phyloP scores from a whole-genome alignment of 2,888 invertebrate species.

The Oxytorus armatus region DNA sequence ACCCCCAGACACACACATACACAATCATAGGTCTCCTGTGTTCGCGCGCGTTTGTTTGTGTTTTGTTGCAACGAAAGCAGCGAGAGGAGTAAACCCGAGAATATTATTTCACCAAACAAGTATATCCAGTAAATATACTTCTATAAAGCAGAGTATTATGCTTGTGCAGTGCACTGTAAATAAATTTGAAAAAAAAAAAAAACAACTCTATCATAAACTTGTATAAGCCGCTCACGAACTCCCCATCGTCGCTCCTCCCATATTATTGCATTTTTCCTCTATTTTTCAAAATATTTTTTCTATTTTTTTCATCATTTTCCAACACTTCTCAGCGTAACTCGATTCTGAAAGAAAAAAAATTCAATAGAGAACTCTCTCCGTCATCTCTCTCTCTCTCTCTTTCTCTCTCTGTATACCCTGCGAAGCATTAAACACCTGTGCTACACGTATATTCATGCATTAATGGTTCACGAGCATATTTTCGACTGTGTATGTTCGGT shows the following conservation, averaged over 20 bases:
- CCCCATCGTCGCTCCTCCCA: background rate
- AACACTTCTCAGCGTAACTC: constrained; percentile 19
- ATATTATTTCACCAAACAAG: constrained; percentile 29
- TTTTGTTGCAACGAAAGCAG: background rate
- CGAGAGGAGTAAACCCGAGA: background rate
- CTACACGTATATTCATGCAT: constrained; percentile 31
- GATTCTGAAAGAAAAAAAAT: constrained; percentile 20
- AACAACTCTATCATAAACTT: constrained; percentile 41
- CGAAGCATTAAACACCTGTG: constrained; percentile 27
- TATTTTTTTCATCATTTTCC: constrained; percentile 27
- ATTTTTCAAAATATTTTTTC: no score
- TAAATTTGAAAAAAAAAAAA: background rate
- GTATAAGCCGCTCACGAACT: constrained; percentile 28
- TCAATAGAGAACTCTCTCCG: constrained; percentile 21
- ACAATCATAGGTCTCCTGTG: no score
- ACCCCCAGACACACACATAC: constrained; percentile 3
- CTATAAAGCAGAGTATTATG: constrained; percentile 16
- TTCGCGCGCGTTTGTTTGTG: background rate
- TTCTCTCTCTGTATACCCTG: no score
- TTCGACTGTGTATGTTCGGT: background rate
- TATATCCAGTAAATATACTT: constrained; percentile 31
- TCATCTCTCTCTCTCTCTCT: no score
- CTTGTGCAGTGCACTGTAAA: background rate
- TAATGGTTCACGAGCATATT: background rate
- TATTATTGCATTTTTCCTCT: constrained; percentile 14